These are phyloP conservation scores for Rhynchophorus ferrugineus DNA, from an alignment of 1,140 invertebrate genomes.

Conservation along the genomic window DNA sequence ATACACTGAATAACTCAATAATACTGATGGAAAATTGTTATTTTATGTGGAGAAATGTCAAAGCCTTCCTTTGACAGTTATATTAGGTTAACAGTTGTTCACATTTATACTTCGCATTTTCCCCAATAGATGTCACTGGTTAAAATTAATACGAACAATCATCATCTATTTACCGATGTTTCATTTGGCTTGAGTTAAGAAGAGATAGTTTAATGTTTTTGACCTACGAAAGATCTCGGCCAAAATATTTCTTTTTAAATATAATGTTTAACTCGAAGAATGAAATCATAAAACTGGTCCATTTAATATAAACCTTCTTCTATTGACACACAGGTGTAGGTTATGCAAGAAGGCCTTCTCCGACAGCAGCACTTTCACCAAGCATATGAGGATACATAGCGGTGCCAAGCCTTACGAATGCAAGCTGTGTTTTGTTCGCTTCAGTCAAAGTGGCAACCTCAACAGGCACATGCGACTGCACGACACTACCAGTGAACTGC, in stretches of 20 bases:
- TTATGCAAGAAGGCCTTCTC: slow-evolving; percentile 87
- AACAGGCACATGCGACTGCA: slow-evolving; percentile 99
- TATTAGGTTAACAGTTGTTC: no score
- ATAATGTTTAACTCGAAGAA: neutral
- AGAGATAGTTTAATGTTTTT: no score
- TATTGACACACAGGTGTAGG: slow-evolving; percentile 48
- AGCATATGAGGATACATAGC: slow-evolving; percentile 91
- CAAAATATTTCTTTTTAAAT: neutral
- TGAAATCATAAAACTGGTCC: neutral
- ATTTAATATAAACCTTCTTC: neutral
- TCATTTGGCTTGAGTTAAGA: no score
- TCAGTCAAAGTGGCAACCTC: slow-evolving; percentile 92
- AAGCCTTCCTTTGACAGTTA: no score
- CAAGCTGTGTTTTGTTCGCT: slow-evolving; percentile 75
- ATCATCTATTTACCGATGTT: no score
- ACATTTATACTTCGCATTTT: no score
- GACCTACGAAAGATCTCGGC: no score
- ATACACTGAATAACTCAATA: no score
- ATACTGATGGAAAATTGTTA: no score
- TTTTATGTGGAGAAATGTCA: no score
- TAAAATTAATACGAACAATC: no score
- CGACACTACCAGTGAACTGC: slow-evolving; percentile 26
- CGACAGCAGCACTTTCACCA: slow-evolving; percentile 83
- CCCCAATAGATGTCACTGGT: no score
- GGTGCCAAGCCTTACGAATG: slow-evolving; percentile 70